Evolutionary conservation across 2,797 vertebrate species (phyloP).

Genomic region (Coluber constrictor): DNA sequence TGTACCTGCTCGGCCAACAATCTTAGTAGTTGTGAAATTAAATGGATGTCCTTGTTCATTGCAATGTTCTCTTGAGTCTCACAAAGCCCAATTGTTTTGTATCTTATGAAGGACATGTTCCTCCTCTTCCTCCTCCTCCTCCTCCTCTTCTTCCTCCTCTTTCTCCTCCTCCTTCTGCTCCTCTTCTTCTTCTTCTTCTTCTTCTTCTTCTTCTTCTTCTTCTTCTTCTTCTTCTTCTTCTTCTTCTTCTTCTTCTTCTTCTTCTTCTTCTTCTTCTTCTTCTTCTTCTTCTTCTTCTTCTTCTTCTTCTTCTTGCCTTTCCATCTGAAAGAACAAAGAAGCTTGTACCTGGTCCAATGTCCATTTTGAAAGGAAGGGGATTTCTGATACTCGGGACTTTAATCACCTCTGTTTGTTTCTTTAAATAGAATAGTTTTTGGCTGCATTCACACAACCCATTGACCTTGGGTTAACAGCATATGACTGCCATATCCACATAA

Average conservation of each 20-base stretch:
- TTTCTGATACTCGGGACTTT: background rate
- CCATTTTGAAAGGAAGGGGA: background rate
- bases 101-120: background rate
- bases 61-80: background rate
- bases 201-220: fast-evolving
- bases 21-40: background rate
- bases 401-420: background rate
- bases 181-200: too few species aligned
- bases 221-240: too few species aligned
- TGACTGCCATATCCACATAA: background rate
- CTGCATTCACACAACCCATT: background rate
- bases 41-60: background rate
- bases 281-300: fast-evolving
- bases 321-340: too few species aligned
- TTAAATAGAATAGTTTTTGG: background rate
- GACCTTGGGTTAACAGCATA: background rate
- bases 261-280: fast-evolving
- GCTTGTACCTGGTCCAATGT: too few species aligned
- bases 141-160: too few species aligned
- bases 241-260: fast-evolving
- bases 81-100: background rate
- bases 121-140: too few species aligned
- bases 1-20: background rate
- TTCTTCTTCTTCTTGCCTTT: too few species aligned
- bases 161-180: too few species aligned